Percentiles rank a stretch among this genome's conserved stretches.
Conservation (phyloP, 2,888 invertebrate species). For the Drosophila fungiperda region DNA sequence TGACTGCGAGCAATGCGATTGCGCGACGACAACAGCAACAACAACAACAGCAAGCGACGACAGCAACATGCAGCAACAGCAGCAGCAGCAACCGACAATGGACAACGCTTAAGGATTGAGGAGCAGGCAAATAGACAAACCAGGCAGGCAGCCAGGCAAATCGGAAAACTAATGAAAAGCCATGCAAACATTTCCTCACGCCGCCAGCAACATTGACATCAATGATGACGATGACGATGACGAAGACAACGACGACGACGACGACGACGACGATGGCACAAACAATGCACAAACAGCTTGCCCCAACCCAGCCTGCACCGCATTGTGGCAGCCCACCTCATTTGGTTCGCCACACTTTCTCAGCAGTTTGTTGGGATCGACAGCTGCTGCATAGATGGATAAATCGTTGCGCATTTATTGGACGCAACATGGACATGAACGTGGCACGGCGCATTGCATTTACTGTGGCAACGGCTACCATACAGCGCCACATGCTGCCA, state of each 20-base stretch:
- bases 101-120: conserved; percentile 51
- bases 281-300: conserved; percentile 27
- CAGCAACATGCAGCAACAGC: conserved; percentile 36
- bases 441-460: conserved; percentile 31
- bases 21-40: conserved; percentile 51
- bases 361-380: conserved; percentile 53
- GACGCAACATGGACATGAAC: conserved; percentile 66
- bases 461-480: conserved; percentile 15
- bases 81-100: conserved; percentile 30
- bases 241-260: background rate
- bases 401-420: conserved; percentile 75
- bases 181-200: conserved; percentile 84
- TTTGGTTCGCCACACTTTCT: background rate
- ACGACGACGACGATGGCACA: conserved; percentile 11
- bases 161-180: conserved; percentile 80
- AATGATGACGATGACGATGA: conserved; percentile 29
- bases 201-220: conserved; percentile 73
- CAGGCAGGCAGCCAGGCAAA: conserved; percentile 46
- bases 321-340: background rate
- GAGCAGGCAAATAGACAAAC: conserved; percentile 33
- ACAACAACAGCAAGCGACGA: conserved; percentile 21
- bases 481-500: conserved; percentile 62
- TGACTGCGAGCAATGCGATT: conserved; percentile 66
- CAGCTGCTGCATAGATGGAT: conserved; percentile 68
- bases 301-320: background rate